Conservation (phyloP, 2,797 vertebrate species). For the Sarcoramphus papa region DNA sequence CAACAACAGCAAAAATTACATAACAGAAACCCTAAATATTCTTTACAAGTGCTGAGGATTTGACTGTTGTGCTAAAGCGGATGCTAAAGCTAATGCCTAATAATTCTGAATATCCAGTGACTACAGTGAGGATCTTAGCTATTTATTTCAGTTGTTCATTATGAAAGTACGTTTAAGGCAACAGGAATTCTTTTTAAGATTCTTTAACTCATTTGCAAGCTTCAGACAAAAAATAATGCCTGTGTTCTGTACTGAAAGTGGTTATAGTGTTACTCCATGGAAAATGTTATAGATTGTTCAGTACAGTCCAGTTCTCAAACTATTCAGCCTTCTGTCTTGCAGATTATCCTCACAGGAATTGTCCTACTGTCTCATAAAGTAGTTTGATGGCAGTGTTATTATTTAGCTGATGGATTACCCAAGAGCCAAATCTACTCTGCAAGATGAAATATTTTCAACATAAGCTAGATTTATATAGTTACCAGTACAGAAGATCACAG, state of each 20-base stretch:
- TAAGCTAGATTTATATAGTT: background rate
- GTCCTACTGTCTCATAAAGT: slow-evolving; percentile 44
- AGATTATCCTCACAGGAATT: slow-evolving; percentile 24
- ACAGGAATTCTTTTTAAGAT: background rate
- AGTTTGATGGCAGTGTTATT: slow-evolving; percentile 43
- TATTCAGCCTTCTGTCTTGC: slow-evolving; percentile 14
- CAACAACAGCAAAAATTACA: background rate
- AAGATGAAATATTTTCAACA: slow-evolving; percentile 23
- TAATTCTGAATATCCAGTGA: background rate
- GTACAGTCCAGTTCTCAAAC: background rate
- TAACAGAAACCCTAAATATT: background rate
- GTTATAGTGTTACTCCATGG: background rate
- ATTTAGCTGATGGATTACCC: slow-evolving; percentile 23
- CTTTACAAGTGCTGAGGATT: background rate
- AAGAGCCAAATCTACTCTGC: background rate
- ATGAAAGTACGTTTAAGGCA: background rate
- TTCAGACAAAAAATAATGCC: background rate
- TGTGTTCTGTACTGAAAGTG: background rate
- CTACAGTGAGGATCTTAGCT: background rate
- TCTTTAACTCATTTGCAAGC: background rate
- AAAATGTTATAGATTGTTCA: background rate
- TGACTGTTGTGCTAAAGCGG: background rate
- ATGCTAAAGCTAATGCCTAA: background rate
- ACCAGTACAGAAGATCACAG: background rate
- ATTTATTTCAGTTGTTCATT: background rate